Evolutionary conservation across 2,888 invertebrate genomes (phyloP).

Genomic region (Ochropleura leucogaster): DNA sequence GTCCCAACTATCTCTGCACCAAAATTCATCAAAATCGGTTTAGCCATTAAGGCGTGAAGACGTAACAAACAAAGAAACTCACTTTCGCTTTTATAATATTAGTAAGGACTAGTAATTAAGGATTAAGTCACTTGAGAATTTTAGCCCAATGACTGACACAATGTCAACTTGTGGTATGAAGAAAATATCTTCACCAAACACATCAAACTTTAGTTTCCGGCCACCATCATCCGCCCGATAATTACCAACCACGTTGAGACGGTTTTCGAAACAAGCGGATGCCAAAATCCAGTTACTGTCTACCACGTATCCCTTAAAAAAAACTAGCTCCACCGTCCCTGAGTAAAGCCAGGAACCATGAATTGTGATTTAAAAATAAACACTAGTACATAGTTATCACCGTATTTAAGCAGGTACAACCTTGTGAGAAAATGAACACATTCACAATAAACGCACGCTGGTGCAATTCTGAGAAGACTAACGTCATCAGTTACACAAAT

Average conservation of each 20-base stretch:
- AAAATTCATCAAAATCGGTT: no score
- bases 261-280: neutral
- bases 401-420: conserved; percentile 29
- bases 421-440: conserved; percentile 36
- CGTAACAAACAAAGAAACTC: no score
- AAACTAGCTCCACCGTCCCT: neutral
- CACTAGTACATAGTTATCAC: conserved; percentile 15
- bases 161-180: neutral
- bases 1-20: no score
- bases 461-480: conserved; percentile 49
- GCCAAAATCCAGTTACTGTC: neutral
- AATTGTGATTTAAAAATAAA: neutral
- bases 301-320: neutral
- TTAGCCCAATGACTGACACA: neutral
- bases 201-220: neutral
- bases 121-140: neutral
- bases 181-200: neutral
- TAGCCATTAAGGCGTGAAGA: no score
- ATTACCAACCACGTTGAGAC: neutral
- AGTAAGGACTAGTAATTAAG: no score
- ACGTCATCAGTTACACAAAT: conserved; percentile 55
- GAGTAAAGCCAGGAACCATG: neutral
- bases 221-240: neutral
- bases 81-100: no score
- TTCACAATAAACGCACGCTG: conserved; percentile 22